These are phyloP conservation scores for Anableps anableps DNA, from an alignment of 2,797 vertebrate genomes.

Conservation along the genomic window DNA sequence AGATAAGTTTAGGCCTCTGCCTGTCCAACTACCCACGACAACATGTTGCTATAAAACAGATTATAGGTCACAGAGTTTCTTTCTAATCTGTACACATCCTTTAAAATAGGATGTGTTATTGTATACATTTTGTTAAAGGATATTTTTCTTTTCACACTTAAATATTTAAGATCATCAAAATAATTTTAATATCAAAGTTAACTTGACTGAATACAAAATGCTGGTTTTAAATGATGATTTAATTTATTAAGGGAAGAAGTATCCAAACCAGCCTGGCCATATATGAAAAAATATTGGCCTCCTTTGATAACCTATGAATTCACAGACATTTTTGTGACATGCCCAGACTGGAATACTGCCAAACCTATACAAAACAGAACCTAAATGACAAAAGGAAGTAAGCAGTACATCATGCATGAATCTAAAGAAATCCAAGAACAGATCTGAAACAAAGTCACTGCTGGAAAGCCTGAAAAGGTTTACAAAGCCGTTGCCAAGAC, in stretches of 20 bases:
- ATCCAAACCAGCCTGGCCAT: background rate
- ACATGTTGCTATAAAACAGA: constrained; percentile 60
- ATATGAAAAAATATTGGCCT: background rate
- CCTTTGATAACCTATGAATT: background rate
- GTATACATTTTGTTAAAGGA: background rate
- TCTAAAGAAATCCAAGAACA: background rate
- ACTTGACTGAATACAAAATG: background rate
- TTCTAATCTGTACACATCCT: constrained; percentile 45
- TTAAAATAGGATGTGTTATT: constrained; percentile 39
- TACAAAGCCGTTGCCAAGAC: background rate
- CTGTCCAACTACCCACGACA: constrained; percentile 44
- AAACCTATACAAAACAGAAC: background rate
- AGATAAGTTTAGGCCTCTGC: constrained; percentile 71
- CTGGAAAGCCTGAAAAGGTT: background rate
- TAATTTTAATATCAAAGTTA: background rate
- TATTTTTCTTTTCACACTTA: background rate
- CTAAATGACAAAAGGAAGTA: background rate
- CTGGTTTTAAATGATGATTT: background rate
- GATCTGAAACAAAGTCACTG: background rate
- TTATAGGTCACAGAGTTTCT: constrained; percentile 63
- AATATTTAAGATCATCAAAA: background rate
- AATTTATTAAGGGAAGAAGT: background rate
- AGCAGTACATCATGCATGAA: background rate
- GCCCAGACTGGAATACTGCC: too few species aligned
- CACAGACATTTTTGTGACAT: too few species aligned